These are phyloP conservation scores for Capromys pilorides DNA, from an alignment of 2,797 vertebrate species.

Conservation along the genomic window DNA sequence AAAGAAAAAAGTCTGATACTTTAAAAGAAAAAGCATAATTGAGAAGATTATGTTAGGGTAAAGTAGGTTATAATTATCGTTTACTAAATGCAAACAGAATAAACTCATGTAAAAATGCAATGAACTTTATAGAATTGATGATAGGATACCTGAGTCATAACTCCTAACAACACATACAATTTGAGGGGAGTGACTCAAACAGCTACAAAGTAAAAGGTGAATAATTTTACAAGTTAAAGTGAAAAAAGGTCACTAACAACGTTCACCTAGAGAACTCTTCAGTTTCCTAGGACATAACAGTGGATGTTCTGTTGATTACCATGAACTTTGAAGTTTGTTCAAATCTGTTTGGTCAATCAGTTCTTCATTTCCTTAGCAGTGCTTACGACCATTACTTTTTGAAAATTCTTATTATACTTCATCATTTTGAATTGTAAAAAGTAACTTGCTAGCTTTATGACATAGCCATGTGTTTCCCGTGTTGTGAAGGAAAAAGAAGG, in stretches of 20 bases:
- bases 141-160: neutral
- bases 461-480: neutral
- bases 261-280: neutral
- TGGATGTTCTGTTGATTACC: neutral
- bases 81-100: neutral
- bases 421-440: neutral
- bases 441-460: neutral
- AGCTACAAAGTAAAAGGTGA: slow-evolving; percentile 23
- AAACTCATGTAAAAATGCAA: neutral
- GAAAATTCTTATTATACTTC: neutral
- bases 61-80: neutral
- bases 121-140: neutral
- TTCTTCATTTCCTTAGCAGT: neutral
- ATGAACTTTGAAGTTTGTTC: neutral
- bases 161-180: neutral
- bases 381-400: neutral
- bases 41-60: neutral
- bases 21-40: neutral
- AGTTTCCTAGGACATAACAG: neutral
- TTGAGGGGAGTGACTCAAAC: neutral
- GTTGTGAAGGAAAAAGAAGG: neutral
- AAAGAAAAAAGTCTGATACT: neutral
- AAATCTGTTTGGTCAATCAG: neutral
- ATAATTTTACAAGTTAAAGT: neutral
- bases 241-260: neutral